Evolutionary conservation across 53 echinoderm and acorn worm species (phyloP), one percentile per base, ranked within the genome.

Genomic region (Mesocentrotus franciscanus): DNA sequence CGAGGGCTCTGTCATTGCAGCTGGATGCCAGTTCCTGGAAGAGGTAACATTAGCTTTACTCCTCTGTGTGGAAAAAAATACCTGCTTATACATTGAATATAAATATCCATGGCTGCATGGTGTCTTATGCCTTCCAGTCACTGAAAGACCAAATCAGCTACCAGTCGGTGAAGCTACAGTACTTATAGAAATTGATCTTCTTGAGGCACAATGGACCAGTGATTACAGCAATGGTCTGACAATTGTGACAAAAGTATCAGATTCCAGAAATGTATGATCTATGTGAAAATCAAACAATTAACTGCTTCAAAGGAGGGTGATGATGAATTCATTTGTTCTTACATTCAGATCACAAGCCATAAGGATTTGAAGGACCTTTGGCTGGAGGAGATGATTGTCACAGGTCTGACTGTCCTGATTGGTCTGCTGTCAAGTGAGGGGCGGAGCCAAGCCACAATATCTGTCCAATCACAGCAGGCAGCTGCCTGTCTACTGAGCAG

Each of bases 301-400:
- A 10, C n/a, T 30, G 29, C 75, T 30, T 13, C 14, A 4, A 75
- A 11, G 75, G 27, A 35, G 4, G 20, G 17, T 35, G 17, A 17
- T 81, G 8, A 18, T 2, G 17, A 20, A 36, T 18, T 8, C 17
- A 1, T 9, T 79, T 27, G n/a, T n/a, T 42, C 36, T 17, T 92
- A 10, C 17, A 49, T 71, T 30, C 96, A 97, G 97, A 78, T 96
- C 57, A 95, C 95, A 60, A 56, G 30, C 61, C 97, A 97, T 89
- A 92, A 70, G 32, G 95, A 95, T 16, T 89, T 96, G 62, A 94
- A 96, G n/a, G 97, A 97, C 78, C 36, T 90, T 59, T 97, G 97
- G 97, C 95, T 97, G 35, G 97, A 97, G 64, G 87, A 89, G 72
- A 96, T 97, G 97, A 97, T 97, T 60, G 96, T 95, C 78, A 61